Base-by-base conservation (phyloP, 2,888 invertebrate genomes). In the Meandrusa payeni region DNA sequence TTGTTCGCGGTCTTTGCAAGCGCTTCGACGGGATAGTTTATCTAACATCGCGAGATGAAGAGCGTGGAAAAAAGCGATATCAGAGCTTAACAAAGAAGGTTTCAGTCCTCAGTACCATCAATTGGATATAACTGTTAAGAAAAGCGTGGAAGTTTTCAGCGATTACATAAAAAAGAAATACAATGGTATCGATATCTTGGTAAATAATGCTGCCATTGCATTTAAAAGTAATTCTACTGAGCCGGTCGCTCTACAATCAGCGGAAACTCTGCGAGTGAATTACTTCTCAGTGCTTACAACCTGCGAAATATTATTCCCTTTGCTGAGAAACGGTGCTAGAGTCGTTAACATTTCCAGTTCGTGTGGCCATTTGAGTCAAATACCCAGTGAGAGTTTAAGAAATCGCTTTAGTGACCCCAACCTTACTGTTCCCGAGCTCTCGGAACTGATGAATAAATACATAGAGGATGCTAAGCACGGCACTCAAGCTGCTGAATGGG, bases 141-240 rank as follows among this genome's bases (percentile, higher is more conserved):
- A 75, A 1, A 93, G 93, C 55, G 76, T 94, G 3, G 72, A 88
- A 33, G 69, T 51, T 2, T 91, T 94, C 48, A 81, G 83, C 5
- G 88, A 91, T 53, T 89, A 89, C 54, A 64, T 95, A 1, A 82
- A 90, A 55, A 69, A 77, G 9, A 89, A 88, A 15, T 88, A 94
- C 58, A 92, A 90, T 1, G 93, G 93, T 0, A 75, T 95, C 2
- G 94, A 95, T 75, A 64, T 94, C 31, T 79, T 95, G 27, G 89
- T 95, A 0, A 95, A 95, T 62, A 95, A 95, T 69, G 94, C 94
- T 5, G 94, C 91, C 0, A 93, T 93, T 38, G 92, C 93, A 0
- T 94, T 90, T 58, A 91, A 91, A 86, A 27, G 15, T 3, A 66
- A 64, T 38, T 88, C 93, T 0, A 85, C 90, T 0, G 93, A 91